Percentiles rank a stretch among this genome's conserved stretches.
Evolutionary conservation across 2,888 invertebrate species (phyloP).

Genomic region (Agrochola circellaris): DNA sequence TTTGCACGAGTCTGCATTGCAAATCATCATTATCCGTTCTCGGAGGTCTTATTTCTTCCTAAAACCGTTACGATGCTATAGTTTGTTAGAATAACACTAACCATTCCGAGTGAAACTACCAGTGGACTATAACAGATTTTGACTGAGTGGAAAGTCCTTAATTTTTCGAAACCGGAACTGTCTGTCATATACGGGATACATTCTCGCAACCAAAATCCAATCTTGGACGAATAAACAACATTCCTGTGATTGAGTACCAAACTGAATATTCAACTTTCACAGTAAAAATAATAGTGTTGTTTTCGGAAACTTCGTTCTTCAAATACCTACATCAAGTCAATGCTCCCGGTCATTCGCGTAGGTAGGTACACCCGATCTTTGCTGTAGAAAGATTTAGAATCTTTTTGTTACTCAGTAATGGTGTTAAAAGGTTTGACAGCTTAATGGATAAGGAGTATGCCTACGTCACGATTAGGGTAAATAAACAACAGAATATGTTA

Average conservation of each 20-base stretch:
- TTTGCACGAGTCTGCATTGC: constrained; percentile 23
- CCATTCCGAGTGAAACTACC: background rate
- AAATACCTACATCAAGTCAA: background rate
- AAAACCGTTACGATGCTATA: background rate
- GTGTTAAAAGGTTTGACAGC: constrained; percentile 34
- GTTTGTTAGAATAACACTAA: background rate
- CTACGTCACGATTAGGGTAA: constrained; percentile 34
- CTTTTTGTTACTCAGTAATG: constrained; percentile 38
- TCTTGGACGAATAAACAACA: constrained; percentile 1
- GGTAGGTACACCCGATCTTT: background rate
- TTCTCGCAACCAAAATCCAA: background rate
- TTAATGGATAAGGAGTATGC: constrained; percentile 40
- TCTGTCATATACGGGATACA: background rate
- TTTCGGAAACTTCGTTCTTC: constrained; percentile 6
- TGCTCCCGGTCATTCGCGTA: constrained; percentile 4
- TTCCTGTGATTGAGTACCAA: background rate
- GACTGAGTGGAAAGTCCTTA: background rate
- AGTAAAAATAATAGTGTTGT: background rate
- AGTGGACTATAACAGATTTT: background rate
- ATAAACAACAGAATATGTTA: constrained; percentile 13
- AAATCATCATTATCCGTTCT: constrained; percentile 1
- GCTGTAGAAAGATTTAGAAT: constrained; percentile 25
- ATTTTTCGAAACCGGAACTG: background rate
- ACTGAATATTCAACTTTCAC: constrained; percentile 1
- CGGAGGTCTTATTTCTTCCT: constrained; percentile 2